Conservation (phyloP, 2,113 vertebrate species). For the Aptenodytes patagonicus region DNA sequence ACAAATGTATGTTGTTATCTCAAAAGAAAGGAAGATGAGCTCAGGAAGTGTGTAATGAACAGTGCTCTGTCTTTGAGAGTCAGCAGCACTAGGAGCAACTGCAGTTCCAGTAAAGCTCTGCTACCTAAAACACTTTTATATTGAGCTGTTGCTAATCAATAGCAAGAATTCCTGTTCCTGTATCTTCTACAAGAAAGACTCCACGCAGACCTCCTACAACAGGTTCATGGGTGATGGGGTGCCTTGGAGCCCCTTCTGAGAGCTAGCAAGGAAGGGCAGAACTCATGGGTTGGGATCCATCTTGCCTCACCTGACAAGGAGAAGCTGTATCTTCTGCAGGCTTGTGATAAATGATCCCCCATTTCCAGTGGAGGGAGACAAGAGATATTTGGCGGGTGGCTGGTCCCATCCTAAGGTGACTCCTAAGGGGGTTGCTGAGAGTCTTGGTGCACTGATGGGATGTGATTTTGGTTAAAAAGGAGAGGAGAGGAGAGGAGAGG, state of each 20-base stretch:
- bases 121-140: neutral
- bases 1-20: neutral
- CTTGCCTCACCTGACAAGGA: neutral
- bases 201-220: neutral
- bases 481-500: neutral
- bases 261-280: neutral
- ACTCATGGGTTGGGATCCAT: neutral
- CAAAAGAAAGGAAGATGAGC: neutral
- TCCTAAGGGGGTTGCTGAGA: neutral
- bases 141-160: neutral
- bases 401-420: neutral
- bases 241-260: neutral
- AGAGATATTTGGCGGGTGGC: neutral
- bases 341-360: rapidly evolving
- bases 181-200: neutral
- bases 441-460: neutral
- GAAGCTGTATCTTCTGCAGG: neutral
- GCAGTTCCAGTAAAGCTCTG: neutral
- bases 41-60: neutral
- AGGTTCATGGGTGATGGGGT: neutral
- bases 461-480: neutral
- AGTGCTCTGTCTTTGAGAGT: neutral
- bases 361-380: neutral
- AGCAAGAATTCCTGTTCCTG: neutral
- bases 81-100: neutral